A percentile compares a stretch with the other conserved stretches of the same genome.
Evolutionary conservation across 2,888 invertebrate genomes (phyloP).

Genomic region (Brachycybe producta): DNA sequence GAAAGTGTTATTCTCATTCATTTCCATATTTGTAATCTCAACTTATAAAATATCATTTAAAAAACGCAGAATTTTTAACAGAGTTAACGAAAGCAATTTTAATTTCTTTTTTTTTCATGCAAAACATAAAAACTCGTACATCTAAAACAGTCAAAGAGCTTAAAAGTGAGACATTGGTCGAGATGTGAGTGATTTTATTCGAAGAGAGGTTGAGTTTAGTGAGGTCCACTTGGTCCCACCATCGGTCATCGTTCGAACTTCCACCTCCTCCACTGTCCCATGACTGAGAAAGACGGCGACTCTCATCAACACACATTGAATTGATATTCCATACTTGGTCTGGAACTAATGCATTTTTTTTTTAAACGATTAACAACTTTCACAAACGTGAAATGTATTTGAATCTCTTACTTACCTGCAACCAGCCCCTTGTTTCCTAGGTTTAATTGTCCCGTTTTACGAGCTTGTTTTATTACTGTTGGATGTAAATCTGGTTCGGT

Average conservation of each 20-base stretch:
- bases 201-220: conserved; percentile 51
- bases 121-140: conserved; percentile 35
- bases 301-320: conserved; percentile 35
- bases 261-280: conserved; percentile 22
- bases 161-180: conserved; percentile 33
- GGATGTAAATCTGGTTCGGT: conserved; percentile 54
- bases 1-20: no score
- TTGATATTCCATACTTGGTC: conserved; percentile 36
- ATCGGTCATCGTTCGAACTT: conserved; percentile 40
- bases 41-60: neutral
- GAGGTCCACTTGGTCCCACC: conserved; percentile 74
- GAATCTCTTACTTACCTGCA: conserved; percentile 42
- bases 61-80: neutral
- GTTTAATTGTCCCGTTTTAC: conserved; percentile 66
- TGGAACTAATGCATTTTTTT: conserved; percentile 29
- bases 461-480: conserved; percentile 60
- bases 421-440: conserved; percentile 59
- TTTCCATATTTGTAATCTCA: no score
- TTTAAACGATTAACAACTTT: neutral
- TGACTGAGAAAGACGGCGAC: conserved; percentile 28
- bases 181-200: conserved; percentile 31
- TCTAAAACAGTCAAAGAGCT: conserved; percentile 34
- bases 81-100: neutral
- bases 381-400: neutral
- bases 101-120: neutral